Evolutionary conservation across 2,888 invertebrate species (phyloP).

Genomic region (Coenonympha glycerion): DNA sequence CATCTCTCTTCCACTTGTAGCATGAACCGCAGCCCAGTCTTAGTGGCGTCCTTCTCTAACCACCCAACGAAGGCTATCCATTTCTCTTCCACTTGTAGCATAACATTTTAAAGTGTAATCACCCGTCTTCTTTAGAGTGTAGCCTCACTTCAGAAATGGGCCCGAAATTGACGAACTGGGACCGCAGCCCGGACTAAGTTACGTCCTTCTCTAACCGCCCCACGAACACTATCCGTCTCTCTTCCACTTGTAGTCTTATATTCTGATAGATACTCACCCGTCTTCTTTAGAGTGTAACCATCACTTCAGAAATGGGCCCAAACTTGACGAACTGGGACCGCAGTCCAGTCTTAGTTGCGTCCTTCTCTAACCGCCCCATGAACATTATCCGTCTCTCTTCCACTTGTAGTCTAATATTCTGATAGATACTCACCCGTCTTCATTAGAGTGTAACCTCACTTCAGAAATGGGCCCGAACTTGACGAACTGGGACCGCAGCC

Average conservation of each 20-base stretch:
- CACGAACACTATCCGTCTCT: conserved; percentile 91
- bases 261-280: conserved; percentile 84
- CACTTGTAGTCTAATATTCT: no score
- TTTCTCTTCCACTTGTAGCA: conserved; percentile 88
- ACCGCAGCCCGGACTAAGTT: conserved; percentile 81
- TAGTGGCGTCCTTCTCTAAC: conserved; percentile 82
- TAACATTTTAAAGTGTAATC: no score
- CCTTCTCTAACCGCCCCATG: conserved; percentile 86
- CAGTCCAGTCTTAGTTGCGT: conserved; percentile 82
- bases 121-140: conserved; percentile 89
- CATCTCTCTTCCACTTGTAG: conserved; percentile 88
- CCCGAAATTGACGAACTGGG: conserved; percentile 85
- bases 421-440: conserved; percentile 85
- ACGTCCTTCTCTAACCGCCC: conserved; percentile 85
- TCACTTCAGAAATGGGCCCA: conserved; percentile 87
- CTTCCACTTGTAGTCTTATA: no score
- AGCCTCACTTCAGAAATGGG: conserved; percentile 87
- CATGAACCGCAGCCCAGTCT: conserved; percentile 79
- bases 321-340: conserved; percentile 83
- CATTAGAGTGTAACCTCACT: conserved; percentile 87
- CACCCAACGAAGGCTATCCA: conserved; percentile 92
- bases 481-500: conserved; percentile 82
- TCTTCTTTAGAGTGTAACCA: conserved; percentile 87
- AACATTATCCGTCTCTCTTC: conserved; percentile 92
- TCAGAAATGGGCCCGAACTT: conserved; percentile 87